phyloP scores from a whole-genome alignment of 2,888 invertebrate species.

The Lasioglossum oenotherae region DNA sequence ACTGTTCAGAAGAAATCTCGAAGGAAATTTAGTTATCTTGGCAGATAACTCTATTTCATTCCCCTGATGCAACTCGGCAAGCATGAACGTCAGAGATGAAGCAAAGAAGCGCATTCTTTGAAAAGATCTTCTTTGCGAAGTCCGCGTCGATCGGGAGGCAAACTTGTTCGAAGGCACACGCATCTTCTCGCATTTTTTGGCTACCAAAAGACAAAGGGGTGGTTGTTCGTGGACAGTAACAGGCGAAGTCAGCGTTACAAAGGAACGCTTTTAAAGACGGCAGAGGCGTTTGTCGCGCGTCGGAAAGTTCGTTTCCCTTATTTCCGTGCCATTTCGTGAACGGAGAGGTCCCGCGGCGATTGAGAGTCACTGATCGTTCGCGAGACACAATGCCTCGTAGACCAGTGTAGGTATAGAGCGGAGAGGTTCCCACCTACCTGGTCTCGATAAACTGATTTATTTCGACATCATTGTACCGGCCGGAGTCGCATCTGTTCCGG shows the following conservation, averaged over 20 bases:
- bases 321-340: background rate
- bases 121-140: background rate
- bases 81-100: too few relatives aligned
- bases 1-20: background rate
- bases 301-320: background rate
- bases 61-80: too few relatives aligned
- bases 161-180: background rate
- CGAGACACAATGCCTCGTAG: conserved; percentile 77
- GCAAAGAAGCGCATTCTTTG: too few relatives aligned
- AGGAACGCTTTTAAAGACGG: background rate
- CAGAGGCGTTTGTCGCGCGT: background rate
- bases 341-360: conserved; percentile 33
- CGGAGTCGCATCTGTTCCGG: conserved; percentile 79
- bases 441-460: conserved; percentile 84
- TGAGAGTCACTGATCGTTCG: conserved; percentile 79
- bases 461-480: conserved; percentile 80
- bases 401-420: conserved; percentile 67
- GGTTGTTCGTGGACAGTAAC: background rate
- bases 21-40: too few relatives aligned
- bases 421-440: conserved; percentile 77
- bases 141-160: background rate
- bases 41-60: too few relatives aligned
- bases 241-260: background rate
- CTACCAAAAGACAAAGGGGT: background rate
- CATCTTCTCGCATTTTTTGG: background rate